Evolutionary conservation across 2,797 vertebrate species (phyloP).

Genomic region (Pangasius krempfi): DNA sequence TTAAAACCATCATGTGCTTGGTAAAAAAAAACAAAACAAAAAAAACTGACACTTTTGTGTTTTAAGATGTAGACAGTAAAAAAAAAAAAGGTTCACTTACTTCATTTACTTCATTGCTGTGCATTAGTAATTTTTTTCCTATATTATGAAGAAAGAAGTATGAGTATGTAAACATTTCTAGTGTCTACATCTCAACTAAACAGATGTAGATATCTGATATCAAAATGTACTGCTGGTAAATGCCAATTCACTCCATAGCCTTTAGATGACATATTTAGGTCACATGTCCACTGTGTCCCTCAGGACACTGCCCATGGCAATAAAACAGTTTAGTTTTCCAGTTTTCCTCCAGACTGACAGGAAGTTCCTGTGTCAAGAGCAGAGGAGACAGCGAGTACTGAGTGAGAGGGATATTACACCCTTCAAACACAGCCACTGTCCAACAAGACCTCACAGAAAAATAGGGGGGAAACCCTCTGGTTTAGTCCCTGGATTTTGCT

Average conservation of each 20-base stretch:
- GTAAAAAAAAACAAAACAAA: neutral
- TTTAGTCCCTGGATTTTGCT: neutral
- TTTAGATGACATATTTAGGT: slow-evolving; percentile 71
- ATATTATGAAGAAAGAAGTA: neutral
- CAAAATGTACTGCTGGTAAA: neutral
- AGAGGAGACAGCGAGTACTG: slow-evolving; percentile 50
- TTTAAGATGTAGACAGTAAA: neutral
- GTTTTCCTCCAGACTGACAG: slow-evolving; percentile 57
- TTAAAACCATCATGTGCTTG: neutral
- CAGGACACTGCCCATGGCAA: slow-evolving; percentile 57
- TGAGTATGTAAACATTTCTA: neutral
- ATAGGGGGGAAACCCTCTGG: neutral
- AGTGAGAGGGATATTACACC: slow-evolving; percentile 69
- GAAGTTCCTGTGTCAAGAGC: slow-evolving; percentile 63
- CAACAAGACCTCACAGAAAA: slow-evolving; percentile 39
- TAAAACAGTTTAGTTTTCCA: slow-evolving; percentile 49
- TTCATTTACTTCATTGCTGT: neutral
- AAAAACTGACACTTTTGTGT: neutral
- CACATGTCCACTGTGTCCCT: slow-evolving; percentile 59
- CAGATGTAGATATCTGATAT: neutral
- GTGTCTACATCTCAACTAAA: neutral
- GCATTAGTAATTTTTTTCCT: neutral
- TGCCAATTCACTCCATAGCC: neutral
- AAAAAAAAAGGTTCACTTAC: too few species aligned
- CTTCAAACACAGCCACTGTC: slow-evolving; percentile 58